Conservation (phyloP, 37 sponge, comb jelly and placozoan species). For the Spongia lamella region DNA sequence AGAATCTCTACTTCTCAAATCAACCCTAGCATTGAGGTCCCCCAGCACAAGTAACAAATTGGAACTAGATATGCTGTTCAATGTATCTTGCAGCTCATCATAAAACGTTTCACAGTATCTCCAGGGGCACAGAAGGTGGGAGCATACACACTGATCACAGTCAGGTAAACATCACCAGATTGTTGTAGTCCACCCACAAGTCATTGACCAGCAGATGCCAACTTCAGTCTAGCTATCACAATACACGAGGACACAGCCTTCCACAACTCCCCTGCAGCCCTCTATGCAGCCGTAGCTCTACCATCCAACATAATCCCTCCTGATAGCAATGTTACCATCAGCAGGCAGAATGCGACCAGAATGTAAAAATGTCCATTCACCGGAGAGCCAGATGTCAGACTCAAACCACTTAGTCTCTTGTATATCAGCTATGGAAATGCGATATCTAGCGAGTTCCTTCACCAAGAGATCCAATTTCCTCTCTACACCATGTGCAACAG, state of each 20-base stretch:
- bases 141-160: slow-evolving; percentile 42
- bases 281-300: slow-evolving; percentile 37
- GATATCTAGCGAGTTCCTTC: slow-evolving; percentile 18
- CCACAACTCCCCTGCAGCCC: slow-evolving; percentile 41
- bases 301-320: slow-evolving; percentile 30
- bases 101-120: slow-evolving; percentile 16
- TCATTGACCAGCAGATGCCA: background rate
- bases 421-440: slow-evolving; percentile 26
- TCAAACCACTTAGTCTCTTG: slow-evolving; percentile 50
- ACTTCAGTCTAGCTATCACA: slow-evolving; percentile 33
- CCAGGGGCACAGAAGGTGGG: slow-evolving; percentile 42
- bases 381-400: slow-evolving; percentile 27
- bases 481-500: slow-evolving; percentile 28
- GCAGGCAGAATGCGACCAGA: slow-evolving; percentile 37
- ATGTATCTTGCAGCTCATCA: slow-evolving; percentile 12
- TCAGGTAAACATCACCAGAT: too few relatives aligned
- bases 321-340: background rate
- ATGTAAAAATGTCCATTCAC: slow-evolving; percentile 23
- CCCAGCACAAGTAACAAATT: slow-evolving; percentile 39
- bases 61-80: slow-evolving; percentile 1
- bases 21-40: too few relatives aligned
- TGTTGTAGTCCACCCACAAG: too few relatives aligned
- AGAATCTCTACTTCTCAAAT: background rate
- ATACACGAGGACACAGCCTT: slow-evolving; percentile 44
- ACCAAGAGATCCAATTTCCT: slow-evolving; percentile 40